Evolutionary conservation across 2,113 vertebrate genomes (phyloP), one percentile per base, ranked within the genome.

Genomic region (Panthera leo): DNA sequence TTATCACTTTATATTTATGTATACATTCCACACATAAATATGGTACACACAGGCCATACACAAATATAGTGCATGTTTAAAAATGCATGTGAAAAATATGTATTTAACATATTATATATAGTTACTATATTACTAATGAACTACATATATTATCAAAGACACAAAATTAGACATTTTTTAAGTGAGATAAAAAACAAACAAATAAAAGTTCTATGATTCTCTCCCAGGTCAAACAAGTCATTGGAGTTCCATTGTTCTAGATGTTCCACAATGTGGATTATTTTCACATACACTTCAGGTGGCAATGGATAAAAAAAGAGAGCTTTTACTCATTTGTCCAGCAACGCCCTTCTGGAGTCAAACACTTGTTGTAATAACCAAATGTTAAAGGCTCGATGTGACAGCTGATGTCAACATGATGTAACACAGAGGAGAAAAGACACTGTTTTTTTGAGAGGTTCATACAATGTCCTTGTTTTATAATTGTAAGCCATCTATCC

Each of bases 391-490:
- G 39, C 25, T 86, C n/a, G 16, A 12, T 21, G 86, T 75, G 70
- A 83, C 11, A 71, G 61, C 18, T 25, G n/a, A 83, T 83, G 68
- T 65, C 78, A 91, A 31, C 27, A 51, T 90, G 76, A 97, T 63
- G 21, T 71, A 78, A 91, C 63, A 53, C 9, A 88, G 5, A 93
- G 34, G 9, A 75, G 75, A 58, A 93, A 89, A 96, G 67, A 34
- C 58, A 58, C 34, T 91, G 45, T 55, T 86, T 61, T 58, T 93
- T 84, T 85, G 78, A 58, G 78, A 80, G 80, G 89, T 61, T 65
- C 76, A 97, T 25, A 94, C 89, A 97, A 80, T 95, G 97, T 70
- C 67, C 55, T 91, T 87, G 63, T 91, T 90, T 95, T 94, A 82
- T 79, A 15, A 89, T 70, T 61, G 73, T 70, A 88, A 92, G 84